A percentile compares a stretch with the other conserved stretches of the same genome.
phyloP scores from a whole-genome alignment of 2,888 invertebrate species.

The Ypsolopha scabrella region DNA sequence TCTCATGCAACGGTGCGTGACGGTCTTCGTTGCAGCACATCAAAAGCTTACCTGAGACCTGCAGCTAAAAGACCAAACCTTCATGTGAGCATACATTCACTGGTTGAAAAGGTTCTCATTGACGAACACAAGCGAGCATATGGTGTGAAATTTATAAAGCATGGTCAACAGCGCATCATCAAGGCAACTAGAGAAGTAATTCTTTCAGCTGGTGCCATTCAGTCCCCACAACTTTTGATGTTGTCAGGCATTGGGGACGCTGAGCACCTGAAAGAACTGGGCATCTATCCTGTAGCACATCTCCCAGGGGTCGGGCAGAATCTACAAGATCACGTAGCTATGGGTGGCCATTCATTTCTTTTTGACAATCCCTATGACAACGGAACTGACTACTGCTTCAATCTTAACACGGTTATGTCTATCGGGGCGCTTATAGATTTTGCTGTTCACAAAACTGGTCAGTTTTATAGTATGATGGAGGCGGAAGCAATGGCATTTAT shows the following conservation, averaged over 20 bases:
- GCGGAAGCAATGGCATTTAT: constrained; percentile 85
- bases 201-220: constrained; percentile 86
- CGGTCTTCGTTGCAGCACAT: constrained; percentile 85
- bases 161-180: constrained; percentile 62
- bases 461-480: constrained; percentile 80
- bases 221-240: constrained; percentile 89
- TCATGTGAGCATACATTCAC: constrained; percentile 76
- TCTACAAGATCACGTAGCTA: constrained; percentile 85
- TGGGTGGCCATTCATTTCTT: constrained; percentile 81
- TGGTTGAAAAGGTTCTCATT: constrained; percentile 77
- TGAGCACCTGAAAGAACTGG: constrained; percentile 70
- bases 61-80: constrained; percentile 76
- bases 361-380: constrained; percentile 73
- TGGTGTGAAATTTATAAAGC: constrained; percentile 76
- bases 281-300: constrained; percentile 72
- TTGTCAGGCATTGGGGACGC: constrained; percentile 84
- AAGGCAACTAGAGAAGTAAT: constrained; percentile 83
- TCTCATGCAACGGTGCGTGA: constrained; percentile 83
- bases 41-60: constrained; percentile 84
- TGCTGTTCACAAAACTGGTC: constrained; percentile 69
- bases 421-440: constrained; percentile 74
- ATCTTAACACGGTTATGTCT: constrained; percentile 74
- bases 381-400: constrained; percentile 74
- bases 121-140: constrained; percentile 72
- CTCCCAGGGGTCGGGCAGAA: constrained; percentile 83